These are phyloP conservation scores for Helicoverpa assulta DNA, from an alignment of 2,888 invertebrate species.

Conservation along the genomic window DNA sequence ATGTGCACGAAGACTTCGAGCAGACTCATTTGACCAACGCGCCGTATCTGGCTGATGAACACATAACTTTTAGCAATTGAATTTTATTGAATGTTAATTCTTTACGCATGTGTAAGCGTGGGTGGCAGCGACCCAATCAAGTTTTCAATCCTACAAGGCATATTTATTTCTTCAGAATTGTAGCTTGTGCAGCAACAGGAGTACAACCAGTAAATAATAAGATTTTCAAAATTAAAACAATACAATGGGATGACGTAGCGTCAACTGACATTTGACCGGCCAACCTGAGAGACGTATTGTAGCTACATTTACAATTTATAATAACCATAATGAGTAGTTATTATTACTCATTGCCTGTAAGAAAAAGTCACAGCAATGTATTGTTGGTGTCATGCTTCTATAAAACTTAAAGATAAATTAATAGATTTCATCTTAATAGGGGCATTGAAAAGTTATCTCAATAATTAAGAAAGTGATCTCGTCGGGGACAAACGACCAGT, in stretches of 20 bases:
- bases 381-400: slow-evolving; percentile 35
- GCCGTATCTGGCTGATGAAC: slow-evolving; percentile 28
- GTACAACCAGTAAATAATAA: not conserved
- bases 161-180: too few species aligned
- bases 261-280: slow-evolving; percentile 74
- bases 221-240: slow-evolving; percentile 30
- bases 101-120: slow-evolving; percentile 7
- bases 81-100: slow-evolving; percentile 28
- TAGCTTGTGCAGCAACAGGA: not conserved
- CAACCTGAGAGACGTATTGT: slow-evolving; percentile 57
- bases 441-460: slow-evolving; percentile 48
- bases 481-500: slow-evolving; percentile 17
- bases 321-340: slow-evolving; percentile 55
- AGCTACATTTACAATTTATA: slow-evolving; percentile 62
- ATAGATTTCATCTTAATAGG: slow-evolving; percentile 41
- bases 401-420: slow-evolving; percentile 27
- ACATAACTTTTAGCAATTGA: slow-evolving; percentile 35
- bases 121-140: slow-evolving; percentile 3
- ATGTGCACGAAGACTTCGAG: slow-evolving; percentile 30
- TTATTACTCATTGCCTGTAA: slow-evolving; percentile 55
- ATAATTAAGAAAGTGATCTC: slow-evolving; percentile 57
- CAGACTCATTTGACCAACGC: slow-evolving; percentile 28
- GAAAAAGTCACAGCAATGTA: slow-evolving; percentile 63
- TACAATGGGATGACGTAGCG: slow-evolving; percentile 62
- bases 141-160: not conserved